Evolutionary conservation across 2,797 vertebrate genomes (phyloP).

Genomic region (Echeneis naucrates): DNA sequence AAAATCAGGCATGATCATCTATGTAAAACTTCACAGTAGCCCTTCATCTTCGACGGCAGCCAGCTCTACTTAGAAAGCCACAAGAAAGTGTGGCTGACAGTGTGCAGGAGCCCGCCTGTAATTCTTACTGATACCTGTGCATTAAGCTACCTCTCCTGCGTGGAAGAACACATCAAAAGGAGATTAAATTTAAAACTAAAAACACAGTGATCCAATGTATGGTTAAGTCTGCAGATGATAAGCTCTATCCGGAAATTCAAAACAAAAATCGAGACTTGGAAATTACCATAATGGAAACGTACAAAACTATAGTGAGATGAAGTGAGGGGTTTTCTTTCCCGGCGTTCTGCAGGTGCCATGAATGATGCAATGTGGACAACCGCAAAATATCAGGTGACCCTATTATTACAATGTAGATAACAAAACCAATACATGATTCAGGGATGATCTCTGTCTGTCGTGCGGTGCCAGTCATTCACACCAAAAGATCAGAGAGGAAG

Average conservation of each 20-base stretch:
- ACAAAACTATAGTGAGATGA: constrained; percentile 14
- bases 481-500: constrained; percentile 53
- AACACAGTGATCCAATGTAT: constrained; percentile 62
- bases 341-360: constrained; percentile 59
- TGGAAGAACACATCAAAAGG: constrained; percentile 79
- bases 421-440: constrained; percentile 31
- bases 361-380: constrained; percentile 62
- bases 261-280: constrained; percentile 45
- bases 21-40: constrained; percentile 81
- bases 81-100: constrained; percentile 84
- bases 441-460: constrained; percentile 39
- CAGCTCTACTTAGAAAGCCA: constrained; percentile 82
- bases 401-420: constrained; percentile 54
- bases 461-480: constrained; percentile 42
- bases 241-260: constrained; percentile 57
- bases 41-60: constrained; percentile 78
- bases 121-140: constrained; percentile 82
- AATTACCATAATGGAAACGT: constrained; percentile 58
- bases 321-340: constrained; percentile 29
- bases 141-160: constrained; percentile 71
- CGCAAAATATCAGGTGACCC: constrained; percentile 66
- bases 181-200: constrained; percentile 72
- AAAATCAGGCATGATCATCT: constrained; percentile 76
- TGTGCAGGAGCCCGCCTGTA: constrained; percentile 81
- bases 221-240: constrained; percentile 64